phyloP scores from a whole-genome alignment of 2,888 invertebrate genomes.

The Alloscopus bannaensis region DNA sequence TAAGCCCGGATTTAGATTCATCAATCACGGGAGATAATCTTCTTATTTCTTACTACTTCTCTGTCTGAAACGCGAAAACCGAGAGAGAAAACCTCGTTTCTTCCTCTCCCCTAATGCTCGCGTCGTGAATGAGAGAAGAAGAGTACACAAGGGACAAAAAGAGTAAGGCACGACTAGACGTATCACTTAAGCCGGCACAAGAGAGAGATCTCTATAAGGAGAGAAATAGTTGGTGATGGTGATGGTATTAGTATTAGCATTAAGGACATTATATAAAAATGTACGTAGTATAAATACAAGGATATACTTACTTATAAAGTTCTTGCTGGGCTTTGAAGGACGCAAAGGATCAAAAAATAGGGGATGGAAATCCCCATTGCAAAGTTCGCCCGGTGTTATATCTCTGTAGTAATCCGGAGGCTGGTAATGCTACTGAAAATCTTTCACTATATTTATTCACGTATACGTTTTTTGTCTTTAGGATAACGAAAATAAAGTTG shows the following conservation, averaged over 20 bases:
- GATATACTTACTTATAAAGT: constrained; percentile 25
- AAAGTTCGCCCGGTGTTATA: constrained; percentile 53
- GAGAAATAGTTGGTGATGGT: constrained; percentile 25
- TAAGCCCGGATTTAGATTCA: constrained; percentile 74
- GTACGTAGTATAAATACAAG: constrained; percentile 14
- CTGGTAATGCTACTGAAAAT: constrained; percentile 57
- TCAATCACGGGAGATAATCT: constrained; percentile 74
- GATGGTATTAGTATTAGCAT: constrained; percentile 55
- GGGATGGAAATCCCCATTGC: constrained; percentile 69
- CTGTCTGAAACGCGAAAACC: constrained; percentile 3
- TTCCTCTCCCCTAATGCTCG: background rate
- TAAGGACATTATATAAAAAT: constrained; percentile 5
- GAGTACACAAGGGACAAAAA: constrained; percentile 56
- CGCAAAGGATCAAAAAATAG: constrained; percentile 68
- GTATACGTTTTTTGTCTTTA: too few relatives aligned
- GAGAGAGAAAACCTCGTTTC: background rate
- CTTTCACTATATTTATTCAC: too few relatives aligned
- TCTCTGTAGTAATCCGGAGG: constrained; percentile 44
- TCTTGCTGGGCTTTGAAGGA: constrained; percentile 58
- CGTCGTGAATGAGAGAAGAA: constrained; percentile 24
- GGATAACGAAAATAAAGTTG: too few relatives aligned
- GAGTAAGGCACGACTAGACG: constrained; percentile 32
- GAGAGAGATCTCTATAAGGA: constrained; percentile 33
- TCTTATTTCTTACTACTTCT: constrained; percentile 73
- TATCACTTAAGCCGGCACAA: constrained; percentile 48